Conservation (phyloP, 1,140 invertebrate species). For the Achroia grisella region DNA sequence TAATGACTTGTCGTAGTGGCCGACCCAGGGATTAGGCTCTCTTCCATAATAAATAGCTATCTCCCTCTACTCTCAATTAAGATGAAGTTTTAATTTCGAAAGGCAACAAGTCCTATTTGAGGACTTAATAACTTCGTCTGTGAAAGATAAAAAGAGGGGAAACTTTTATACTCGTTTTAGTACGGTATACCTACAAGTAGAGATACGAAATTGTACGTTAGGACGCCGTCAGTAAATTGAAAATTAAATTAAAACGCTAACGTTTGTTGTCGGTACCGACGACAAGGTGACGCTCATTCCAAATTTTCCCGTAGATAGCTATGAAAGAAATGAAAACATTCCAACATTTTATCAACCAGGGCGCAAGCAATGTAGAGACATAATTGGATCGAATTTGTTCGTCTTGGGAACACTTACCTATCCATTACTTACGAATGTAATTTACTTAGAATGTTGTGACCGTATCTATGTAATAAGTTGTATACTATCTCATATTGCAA, state of each 20-base stretch:
- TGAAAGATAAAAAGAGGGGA: not conserved
- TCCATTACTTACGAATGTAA: too few relatives aligned
- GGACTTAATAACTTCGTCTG: not conserved
- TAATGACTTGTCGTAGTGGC: not conserved
- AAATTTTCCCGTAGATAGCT: slow-evolving; percentile 13
- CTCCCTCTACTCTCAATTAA: not conserved
- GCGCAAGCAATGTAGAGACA: slow-evolving; percentile 7
- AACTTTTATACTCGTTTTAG: slow-evolving; percentile 1
- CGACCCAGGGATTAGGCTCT: not conserved
- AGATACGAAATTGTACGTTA: slow-evolving; percentile 9
- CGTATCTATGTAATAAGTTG: too few relatives aligned
- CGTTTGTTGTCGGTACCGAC: slow-evolving; percentile 18
- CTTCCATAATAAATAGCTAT: not conserved
- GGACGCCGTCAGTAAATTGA: slow-evolving; percentile 15
- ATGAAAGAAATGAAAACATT: slow-evolving; percentile 21
- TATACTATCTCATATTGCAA: too few relatives aligned
- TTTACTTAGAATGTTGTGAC: too few relatives aligned
- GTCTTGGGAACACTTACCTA: slow-evolving; percentile 6
- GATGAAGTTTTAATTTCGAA: not conserved
- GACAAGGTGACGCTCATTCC: slow-evolving; percentile 8
- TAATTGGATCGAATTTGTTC: slow-evolving; percentile 20
- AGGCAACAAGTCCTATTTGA: not conserved
- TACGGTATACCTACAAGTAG: not conserved
- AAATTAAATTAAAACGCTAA: slow-evolving; percentile 25
- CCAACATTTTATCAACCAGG: slow-evolving; percentile 16